Conservation (phyloP, 2,888 invertebrate genomes). For the Odontocerum albicorne region DNA sequence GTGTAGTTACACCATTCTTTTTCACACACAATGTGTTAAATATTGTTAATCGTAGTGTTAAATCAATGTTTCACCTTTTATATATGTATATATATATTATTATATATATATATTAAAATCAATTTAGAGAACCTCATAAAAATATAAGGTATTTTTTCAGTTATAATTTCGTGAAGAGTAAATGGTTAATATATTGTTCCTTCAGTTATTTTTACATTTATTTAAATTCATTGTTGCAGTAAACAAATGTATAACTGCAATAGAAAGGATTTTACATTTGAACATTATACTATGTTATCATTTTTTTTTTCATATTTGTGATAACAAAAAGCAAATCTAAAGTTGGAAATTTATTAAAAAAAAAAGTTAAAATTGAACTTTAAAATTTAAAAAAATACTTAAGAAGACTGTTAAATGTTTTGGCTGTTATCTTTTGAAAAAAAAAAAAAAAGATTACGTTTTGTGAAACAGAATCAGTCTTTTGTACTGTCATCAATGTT, state of each 20-base stretch:
- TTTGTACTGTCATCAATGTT: too few relatives aligned
- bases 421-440: neutral
- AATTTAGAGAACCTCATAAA: neutral
- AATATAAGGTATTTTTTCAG: neutral
- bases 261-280: too few relatives aligned
- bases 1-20: slow-evolving; percentile 31
- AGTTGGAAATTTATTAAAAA: neutral
- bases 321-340: too few relatives aligned
- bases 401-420: too few relatives aligned
- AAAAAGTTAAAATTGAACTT: neutral
- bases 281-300: too few relatives aligned
- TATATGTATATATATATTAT: slow-evolving; percentile 3
- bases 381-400: too few relatives aligned
- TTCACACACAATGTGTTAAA: slow-evolving; percentile 24
- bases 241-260: too few relatives aligned
- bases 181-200: neutral
- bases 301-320: too few relatives aligned
- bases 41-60: slow-evolving; percentile 25
- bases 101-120: neutral
- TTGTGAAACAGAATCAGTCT: too few relatives aligned
- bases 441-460: neutral
- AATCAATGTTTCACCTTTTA: neutral
- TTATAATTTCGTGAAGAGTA: neutral
- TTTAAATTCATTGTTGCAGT: too few relatives aligned
- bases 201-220: too few relatives aligned